Conservation (phyloP, 2,113 vertebrate species). For the Calonectris borealis region DNA sequence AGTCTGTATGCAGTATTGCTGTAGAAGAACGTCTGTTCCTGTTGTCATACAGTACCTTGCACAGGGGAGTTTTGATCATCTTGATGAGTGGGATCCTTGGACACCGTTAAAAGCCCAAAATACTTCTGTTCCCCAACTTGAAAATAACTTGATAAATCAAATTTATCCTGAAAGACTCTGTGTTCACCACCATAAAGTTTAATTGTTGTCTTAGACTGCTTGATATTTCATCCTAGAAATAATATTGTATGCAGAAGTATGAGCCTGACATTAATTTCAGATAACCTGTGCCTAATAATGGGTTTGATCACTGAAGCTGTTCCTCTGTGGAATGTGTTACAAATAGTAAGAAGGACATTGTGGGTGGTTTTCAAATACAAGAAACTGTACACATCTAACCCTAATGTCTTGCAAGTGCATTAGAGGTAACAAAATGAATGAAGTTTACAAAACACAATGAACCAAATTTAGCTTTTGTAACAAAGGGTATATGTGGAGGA, state of each 20-base stretch:
- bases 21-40: background rate
- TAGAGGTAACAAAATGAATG: background rate
- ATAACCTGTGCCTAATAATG: background rate
- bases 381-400: background rate
- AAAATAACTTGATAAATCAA: background rate
- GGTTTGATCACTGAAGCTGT: background rate
- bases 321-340: background rate
- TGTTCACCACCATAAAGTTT: background rate
- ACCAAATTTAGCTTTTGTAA: background rate
- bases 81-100: background rate
- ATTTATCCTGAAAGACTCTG: background rate
- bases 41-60: background rate
- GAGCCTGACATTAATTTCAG: background rate
- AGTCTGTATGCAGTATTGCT: background rate
- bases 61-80: background rate
- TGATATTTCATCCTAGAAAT: background rate
- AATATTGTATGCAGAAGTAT: background rate
- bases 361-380: background rate
- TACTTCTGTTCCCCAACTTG: background rate
- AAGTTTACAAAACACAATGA: background rate
- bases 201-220: background rate
- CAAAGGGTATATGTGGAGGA: no score
- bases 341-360: background rate
- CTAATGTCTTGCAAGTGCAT: background rate
- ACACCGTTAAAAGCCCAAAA: background rate